phyloP scores from a whole-genome alignment of 2,888 invertebrate genomes.

The Volucella inflata region DNA sequence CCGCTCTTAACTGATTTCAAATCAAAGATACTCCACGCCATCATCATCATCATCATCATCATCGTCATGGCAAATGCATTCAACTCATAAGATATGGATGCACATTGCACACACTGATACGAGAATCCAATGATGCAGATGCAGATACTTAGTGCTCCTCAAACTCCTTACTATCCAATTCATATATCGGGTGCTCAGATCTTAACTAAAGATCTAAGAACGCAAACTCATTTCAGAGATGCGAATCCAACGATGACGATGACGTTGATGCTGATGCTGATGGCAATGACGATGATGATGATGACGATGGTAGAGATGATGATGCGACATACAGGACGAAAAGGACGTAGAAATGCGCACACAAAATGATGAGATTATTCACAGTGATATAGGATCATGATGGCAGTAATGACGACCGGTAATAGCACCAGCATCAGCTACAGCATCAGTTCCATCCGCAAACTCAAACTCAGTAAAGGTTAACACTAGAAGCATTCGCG shows the following conservation, averaged over 20 bases:
- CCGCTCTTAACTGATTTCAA: constrained; percentile 67
- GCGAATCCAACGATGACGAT: constrained; percentile 4
- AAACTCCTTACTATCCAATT: constrained; percentile 29
- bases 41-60: background rate
- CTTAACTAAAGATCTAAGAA: constrained; percentile 62
- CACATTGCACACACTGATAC: constrained; percentile 5
- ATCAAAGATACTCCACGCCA: constrained; percentile 66
- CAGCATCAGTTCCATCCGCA: no score
- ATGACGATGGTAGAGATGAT: constrained; percentile 9
- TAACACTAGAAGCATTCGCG: constrained; percentile 71
- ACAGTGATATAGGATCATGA: constrained; percentile 64
- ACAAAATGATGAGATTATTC: constrained; percentile 74
- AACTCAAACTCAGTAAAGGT: background rate
- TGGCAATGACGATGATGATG: constrained; percentile 7
- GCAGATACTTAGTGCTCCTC: constrained; percentile 35
- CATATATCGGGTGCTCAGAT: constrained; percentile 46
- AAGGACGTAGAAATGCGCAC: constrained; percentile 70
- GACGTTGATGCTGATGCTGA: background rate
- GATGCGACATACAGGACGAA: constrained; percentile 63
- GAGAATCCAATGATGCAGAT: no score
- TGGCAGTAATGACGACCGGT: constrained; percentile 67
- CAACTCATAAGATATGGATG: constrained; percentile 59
- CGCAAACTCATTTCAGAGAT: constrained; percentile 66
- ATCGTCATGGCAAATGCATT: constrained; percentile 51
- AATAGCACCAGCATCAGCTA: constrained; percentile 33